Conservation (phyloP, 2,797 vertebrate genomes). For the Sebastes trivittatus region DNA sequence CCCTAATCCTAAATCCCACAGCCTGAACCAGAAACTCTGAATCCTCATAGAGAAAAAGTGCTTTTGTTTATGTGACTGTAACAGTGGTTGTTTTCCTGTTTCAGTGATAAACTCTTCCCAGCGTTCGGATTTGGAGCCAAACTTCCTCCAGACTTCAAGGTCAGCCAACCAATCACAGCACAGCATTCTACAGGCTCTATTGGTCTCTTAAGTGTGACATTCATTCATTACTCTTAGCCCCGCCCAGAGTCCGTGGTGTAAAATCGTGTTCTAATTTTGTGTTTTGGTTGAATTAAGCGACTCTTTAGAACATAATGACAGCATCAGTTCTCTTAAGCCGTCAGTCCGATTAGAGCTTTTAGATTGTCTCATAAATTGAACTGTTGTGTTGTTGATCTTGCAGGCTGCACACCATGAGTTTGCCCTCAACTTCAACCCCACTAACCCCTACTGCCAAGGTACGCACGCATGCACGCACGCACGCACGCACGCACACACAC, state of each 20-base stretch:
- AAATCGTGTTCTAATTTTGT: background rate
- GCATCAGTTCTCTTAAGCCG: background rate
- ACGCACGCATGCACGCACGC: slow-evolving; percentile 25
- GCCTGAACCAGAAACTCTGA: background rate
- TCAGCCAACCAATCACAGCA: slow-evolving; percentile 50
- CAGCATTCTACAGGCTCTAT: background rate
- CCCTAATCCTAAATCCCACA: background rate
- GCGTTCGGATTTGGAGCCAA: slow-evolving; percentile 96
- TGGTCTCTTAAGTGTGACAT: background rate
- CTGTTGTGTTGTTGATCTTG: slow-evolving; percentile 27
- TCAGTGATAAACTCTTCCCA: slow-evolving; percentile 93
- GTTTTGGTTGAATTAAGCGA: background rate
- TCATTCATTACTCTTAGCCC: background rate
- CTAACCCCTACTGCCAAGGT: slow-evolving; percentile 91
- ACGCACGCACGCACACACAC: background rate
- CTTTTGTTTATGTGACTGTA: background rate
- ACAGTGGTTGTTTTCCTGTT: slow-evolving; percentile 15
- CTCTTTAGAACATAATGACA: background rate
- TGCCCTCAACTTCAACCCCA: slow-evolving; percentile 92
- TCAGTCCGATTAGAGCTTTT: background rate
- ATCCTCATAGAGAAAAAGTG: background rate
- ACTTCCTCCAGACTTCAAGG: slow-evolving; percentile 91
- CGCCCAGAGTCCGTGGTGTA: background rate
- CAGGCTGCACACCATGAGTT: slow-evolving; percentile 93
- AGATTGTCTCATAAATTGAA: background rate